These are phyloP conservation scores for Phalacrocorax carbo DNA, from an alignment of 2,113 vertebrate genomes.

Conservation along the genomic window DNA sequence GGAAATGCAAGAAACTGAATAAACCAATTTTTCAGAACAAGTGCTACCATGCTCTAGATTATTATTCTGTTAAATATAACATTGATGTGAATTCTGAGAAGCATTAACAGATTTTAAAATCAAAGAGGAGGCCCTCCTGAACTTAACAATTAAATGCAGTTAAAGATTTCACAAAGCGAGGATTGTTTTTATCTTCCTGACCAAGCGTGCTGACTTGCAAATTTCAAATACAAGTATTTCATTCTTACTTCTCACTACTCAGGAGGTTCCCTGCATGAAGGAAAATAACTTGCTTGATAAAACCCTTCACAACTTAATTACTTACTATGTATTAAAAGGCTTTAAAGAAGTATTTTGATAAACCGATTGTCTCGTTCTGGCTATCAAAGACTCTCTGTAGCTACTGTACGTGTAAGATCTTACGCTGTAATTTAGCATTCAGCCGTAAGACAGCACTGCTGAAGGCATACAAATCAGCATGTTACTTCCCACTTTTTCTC, in stretches of 20 bases:
- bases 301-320: background rate
- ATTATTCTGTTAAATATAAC: background rate
- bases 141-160: rapidly evolving
- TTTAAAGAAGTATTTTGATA: background rate
- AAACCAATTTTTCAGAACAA: too few species aligned
- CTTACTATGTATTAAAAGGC: background rate
- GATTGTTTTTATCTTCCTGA: background rate
- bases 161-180: background rate
- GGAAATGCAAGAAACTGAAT: background rate
- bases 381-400: background rate
- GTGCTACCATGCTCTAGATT: background rate
- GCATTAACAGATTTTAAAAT: background rate
- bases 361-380: background rate
- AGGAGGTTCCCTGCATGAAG: background rate
- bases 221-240: background rate
- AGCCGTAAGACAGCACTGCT: background rate
- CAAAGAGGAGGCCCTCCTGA: background rate
- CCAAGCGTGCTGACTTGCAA: background rate
- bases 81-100: rapidly evolving
- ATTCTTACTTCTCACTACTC: background rate
- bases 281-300: background rate
- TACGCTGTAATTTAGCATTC: background rate
- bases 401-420: background rate
- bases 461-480: rapidly evolving
- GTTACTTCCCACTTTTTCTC: background rate